Base-by-base conservation (phyloP, 2,888 invertebrate genomes). In the Pseudoips prasinana region DNA sequence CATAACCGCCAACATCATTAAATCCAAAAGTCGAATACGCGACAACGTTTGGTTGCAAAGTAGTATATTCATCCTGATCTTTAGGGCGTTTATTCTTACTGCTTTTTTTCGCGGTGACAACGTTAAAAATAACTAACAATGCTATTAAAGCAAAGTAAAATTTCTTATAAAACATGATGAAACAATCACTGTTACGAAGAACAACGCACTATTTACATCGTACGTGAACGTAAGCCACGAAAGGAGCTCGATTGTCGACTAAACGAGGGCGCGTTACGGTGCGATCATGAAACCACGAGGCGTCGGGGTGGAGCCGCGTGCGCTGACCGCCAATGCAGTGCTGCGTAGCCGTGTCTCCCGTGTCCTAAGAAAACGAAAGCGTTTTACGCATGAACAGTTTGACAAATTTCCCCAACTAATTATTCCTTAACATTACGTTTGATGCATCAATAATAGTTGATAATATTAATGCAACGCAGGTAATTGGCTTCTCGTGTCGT, bases 291-390 rank as follows among this genome's bases (percentile, higher is more conserved):
- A 56, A 58, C 46, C 46, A 50, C 61, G 34, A 32, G 39, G 46
- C 58, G 35, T 52, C 41, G 54, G 49, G 56, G 54, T 56, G 52
- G 48, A 47, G 51, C 56, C 53, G 58, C 60, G 20, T 2, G 20
- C n/a, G 7, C n/a, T n/a, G 47, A 54, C 58, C 57, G 60, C 57
- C 53, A 60, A 54, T 59, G 52, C 46, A 20, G n/a, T n/a, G 20
- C 14, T 5, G 14, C 39, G 49, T 52, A 35, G 45, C 46, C 58
- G 44, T 35, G 45, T 44, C 48, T 60, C 68, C 62, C 60, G 58
- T 54, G 71, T 75, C 84, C 82, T 76, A 70, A 64, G 85, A 87
- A 86, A 88, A 79, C 72, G 87, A 88, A 88, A 88, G 87, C 77
- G 80, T 69, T 73, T 74, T 74, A 85, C 78, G 86, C 81, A 75